phyloP scores from a whole-genome alignment of 2,888 invertebrate species.

The Blastobasis adustella region DNA sequence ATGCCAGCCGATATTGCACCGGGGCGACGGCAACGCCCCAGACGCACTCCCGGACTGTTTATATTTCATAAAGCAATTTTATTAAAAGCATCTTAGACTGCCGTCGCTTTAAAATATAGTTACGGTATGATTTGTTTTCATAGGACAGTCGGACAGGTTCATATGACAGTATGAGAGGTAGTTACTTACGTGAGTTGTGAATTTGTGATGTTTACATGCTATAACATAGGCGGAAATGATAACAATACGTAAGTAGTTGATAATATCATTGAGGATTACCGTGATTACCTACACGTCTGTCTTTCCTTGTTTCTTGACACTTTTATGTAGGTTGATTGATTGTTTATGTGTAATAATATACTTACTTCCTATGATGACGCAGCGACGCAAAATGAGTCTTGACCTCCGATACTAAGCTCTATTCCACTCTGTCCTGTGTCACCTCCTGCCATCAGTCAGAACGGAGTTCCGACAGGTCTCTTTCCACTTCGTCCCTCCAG shows the following conservation, averaged over 20 bases:
- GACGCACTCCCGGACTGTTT: conserved; percentile 6
- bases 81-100: conserved; percentile 1
- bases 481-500: no score
- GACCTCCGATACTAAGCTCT: neutral
- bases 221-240: no score
- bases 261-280: no score
- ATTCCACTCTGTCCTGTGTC: neutral
- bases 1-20: conserved; percentile 36
- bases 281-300: no score
- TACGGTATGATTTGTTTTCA: no score
- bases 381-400: neutral
- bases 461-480: neutral
- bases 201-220: no score
- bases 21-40: conserved; percentile 20
- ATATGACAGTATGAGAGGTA: no score
- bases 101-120: neutral
- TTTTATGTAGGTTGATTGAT: no score
- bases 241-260: no score
- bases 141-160: no score
- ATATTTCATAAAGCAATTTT: conserved; percentile 11
- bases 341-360: neutral
- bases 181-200: no score
- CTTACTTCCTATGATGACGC: neutral
- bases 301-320: no score
- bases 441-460: neutral